Evolutionary conservation across 1,140 invertebrate species (phyloP).

Genomic region (Oryctes rhinoceros): DNA sequence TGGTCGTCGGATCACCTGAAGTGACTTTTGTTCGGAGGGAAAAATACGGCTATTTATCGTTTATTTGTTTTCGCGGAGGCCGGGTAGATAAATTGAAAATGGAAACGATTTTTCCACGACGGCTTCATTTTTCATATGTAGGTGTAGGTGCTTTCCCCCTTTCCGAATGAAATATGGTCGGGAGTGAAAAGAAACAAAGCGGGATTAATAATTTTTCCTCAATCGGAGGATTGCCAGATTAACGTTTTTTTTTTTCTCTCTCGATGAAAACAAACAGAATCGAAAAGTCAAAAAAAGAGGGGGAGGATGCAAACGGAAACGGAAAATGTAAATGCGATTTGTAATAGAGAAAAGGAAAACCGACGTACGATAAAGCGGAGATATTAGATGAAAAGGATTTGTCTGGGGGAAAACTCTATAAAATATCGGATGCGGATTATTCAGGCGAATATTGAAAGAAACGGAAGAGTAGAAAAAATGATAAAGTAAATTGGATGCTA

Average conservation of each 20-base stretch:
- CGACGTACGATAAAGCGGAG: too few relatives aligned
- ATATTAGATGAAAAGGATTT: too few relatives aligned
- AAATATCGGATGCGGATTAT: too few relatives aligned
- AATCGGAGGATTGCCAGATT: not conserved
- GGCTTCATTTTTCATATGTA: conserved; percentile 3
- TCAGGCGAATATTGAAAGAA: too few relatives aligned
- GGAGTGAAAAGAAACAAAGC: not conserved
- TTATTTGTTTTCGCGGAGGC: not conserved
- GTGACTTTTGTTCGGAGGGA: not conserved
- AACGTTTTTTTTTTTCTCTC: not conserved
- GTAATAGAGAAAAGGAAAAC: too few relatives aligned
- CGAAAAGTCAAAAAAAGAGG: too few relatives aligned
- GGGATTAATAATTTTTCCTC: not conserved
- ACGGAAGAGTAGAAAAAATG: too few relatives aligned
- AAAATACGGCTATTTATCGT: conserved; percentile 10
- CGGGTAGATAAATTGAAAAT: not conserved
- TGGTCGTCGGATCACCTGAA: conserved; percentile 7
- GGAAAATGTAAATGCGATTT: too few relatives aligned
- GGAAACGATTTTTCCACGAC: not conserved
- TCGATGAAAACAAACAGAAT: too few relatives aligned
- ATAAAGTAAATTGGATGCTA: too few relatives aligned
- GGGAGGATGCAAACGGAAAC: too few relatives aligned
- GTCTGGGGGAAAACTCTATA: too few relatives aligned
- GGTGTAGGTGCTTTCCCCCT: not conserved
- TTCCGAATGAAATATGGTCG: not conserved